A percentile compares a stretch with the other conserved stretches of the same genome.
Evolutionary conservation across 2,888 invertebrate species (phyloP).

Genomic region (Apodemia mormo): DNA sequence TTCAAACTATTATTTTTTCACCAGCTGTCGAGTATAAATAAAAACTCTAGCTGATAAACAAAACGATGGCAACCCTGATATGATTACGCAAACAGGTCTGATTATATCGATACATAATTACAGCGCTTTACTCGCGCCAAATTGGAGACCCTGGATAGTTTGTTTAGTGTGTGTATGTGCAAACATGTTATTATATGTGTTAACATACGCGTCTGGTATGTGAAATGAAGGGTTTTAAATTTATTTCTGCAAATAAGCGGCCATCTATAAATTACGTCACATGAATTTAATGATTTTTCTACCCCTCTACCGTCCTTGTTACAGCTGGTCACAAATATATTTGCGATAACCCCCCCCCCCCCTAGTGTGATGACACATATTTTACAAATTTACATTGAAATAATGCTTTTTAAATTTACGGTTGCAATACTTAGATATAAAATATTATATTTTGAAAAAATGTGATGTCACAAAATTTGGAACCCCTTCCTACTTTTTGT

Average conservation of each 20-base stretch:
- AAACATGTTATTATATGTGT: conserved; percentile 15
- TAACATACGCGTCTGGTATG: conserved; percentile 21
- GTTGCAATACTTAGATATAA: too few relatives aligned
- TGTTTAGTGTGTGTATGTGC: conserved; percentile 45
- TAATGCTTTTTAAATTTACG: too few relatives aligned
- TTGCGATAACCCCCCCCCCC: too few relatives aligned
- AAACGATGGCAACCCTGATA: conserved; percentile 15
- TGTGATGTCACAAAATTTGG: too few relatives aligned
- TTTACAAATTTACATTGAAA: too few relatives aligned
- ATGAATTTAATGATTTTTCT: too few relatives aligned
- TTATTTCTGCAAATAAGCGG: neutral
- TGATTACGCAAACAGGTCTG: conserved; percentile 12
- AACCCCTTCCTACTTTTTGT: too few relatives aligned
- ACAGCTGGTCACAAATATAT: too few relatives aligned
- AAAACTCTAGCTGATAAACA: neutral
- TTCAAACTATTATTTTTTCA: neutral
- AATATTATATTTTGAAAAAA: too few relatives aligned
- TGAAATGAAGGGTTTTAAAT: conserved; percentile 2
- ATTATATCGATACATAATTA: conserved; percentile 46
- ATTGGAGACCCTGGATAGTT: conserved; percentile 57
- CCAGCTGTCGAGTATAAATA: neutral
- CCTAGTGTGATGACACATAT: too few relatives aligned
- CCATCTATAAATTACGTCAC: neutral
- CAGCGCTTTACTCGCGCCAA: conserved; percentile 49
- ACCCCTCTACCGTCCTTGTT: too few relatives aligned